Evolutionary conservation across 2,888 invertebrate species (phyloP), one percentile per base, ranked within the genome.

Genomic region (Philonicus albiceps): DNA sequence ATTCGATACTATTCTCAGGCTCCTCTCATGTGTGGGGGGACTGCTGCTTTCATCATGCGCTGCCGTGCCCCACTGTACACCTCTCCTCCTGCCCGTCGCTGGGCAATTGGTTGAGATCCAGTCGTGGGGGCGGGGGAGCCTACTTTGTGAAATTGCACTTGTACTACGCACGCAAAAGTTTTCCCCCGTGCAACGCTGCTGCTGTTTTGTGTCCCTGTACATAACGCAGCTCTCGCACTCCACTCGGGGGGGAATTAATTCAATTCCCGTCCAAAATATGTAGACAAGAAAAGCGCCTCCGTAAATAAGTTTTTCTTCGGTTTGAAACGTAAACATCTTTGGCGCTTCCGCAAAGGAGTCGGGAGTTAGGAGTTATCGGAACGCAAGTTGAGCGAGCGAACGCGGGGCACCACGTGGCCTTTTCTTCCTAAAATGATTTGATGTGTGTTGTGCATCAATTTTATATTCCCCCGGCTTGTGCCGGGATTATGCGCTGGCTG

Each of bases 361-460:
- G 0, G n/a, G 53, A 53, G 27, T 27, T 27, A 64, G n/a, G 53
- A 53, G 27, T 27, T 27, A 64, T 27, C 64, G 19, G n/a, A 49
- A 49, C 40, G 40, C 40, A 19, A 16, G 22, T 64, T 11, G 64
- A 11, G 64, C 64, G 64, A 31, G 64, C 64, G 40, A 31, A n/a
- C n/a, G n/a, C n/a, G n/a, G 31, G 31, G 40, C 64, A 83, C 81
- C 81, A 83, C 81, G 81, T 83, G 81, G 81, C 81, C 37, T 80
- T 80, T 22, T 43, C 40, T 40, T 83, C 34, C 81, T 37, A 64
- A 83, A 83, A 83, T 64, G 81, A 64, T 37, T 64, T 53, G 37
- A 76, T 76, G 64, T 80, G 53, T 64, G 40, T 11, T 43, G 3
- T 43, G 81, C 81, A 83, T 83, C 81, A 83, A 83, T 64, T 80